Percentiles rank a stretch among this genome's conserved stretches.
Evolutionary conservation across 2,888 invertebrate genomes (phyloP).

Genomic region (Tenthredo notha): DNA sequence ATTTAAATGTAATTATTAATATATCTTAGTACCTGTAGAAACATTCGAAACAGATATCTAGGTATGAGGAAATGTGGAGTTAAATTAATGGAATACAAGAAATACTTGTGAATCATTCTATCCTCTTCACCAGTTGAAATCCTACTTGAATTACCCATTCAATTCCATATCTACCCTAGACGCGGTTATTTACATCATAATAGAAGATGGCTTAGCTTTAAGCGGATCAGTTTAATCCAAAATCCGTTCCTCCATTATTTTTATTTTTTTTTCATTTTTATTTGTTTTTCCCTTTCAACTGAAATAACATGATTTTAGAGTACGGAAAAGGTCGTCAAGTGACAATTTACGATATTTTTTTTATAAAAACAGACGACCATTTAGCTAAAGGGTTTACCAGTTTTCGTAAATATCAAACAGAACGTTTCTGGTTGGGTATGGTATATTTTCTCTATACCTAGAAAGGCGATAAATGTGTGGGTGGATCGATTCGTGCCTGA

Average conservation of each 20-base stretch:
- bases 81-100: background rate
- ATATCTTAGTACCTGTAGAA: background rate
- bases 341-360: background rate
- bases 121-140: background rate
- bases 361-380: background rate
- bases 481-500: constrained; percentile 23
- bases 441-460: background rate
- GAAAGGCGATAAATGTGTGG: background rate
- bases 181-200: constrained; percentile 29
- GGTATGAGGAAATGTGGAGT: background rate
- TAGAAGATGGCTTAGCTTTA: background rate
- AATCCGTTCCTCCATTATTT: background rate
- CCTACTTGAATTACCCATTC: background rate
- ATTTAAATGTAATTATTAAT: background rate
- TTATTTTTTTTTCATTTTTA: background rate
- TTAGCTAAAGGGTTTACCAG: background rate
- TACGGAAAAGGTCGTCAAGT: background rate
- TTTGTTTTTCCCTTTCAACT: background rate
- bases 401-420: background rate
- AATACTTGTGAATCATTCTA: background rate
- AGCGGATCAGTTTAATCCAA: background rate
- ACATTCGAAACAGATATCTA: background rate
- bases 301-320: background rate
- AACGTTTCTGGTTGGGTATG: background rate
- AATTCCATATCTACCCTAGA: background rate